Evolutionary conservation across 2,797 vertebrate genomes (phyloP).

Genomic region (Borostomias antarcticus): DNA sequence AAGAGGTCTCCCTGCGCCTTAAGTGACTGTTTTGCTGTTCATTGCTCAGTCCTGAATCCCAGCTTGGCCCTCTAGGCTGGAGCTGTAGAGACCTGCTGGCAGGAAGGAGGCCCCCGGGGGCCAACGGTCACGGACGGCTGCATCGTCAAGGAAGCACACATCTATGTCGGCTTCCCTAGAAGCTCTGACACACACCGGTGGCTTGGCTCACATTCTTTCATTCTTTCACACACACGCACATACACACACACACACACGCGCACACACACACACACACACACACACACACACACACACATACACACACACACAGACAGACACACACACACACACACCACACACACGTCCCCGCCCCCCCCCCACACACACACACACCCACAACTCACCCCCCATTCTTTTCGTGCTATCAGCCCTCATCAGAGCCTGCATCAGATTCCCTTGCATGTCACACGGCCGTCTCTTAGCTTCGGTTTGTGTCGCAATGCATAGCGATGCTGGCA

Average conservation of each 20-base stretch:
- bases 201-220: background rate
- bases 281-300: constrained; percentile 34
- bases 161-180: constrained; percentile 40
- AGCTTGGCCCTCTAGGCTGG: background rate
- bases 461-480: background rate
- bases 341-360: constrained; percentile 30
- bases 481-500: background rate
- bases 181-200: constrained; percentile 16
- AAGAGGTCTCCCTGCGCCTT: background rate
- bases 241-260: background rate
- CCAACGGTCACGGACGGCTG: constrained; percentile 63
- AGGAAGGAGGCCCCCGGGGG: constrained; percentile 45
- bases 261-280: constrained; percentile 17
- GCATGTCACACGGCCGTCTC: constrained; percentile 8
- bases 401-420: constrained; percentile 48
- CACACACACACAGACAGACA: constrained; percentile 7
- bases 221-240: background rate
- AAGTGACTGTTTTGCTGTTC: background rate
- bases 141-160: constrained; percentile 53
- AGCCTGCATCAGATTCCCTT: constrained; percentile 12
- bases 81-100: constrained; percentile 57
- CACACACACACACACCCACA: constrained; percentile 22
- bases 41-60: background rate
- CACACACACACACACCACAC: constrained; percentile 21
- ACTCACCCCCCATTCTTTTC: constrained; percentile 34